Evolutionary conservation across 1,140 invertebrate species (phyloP), one percentile per base, ranked within the genome.

Genomic region (Leptinotarsa undecemlineata): DNA sequence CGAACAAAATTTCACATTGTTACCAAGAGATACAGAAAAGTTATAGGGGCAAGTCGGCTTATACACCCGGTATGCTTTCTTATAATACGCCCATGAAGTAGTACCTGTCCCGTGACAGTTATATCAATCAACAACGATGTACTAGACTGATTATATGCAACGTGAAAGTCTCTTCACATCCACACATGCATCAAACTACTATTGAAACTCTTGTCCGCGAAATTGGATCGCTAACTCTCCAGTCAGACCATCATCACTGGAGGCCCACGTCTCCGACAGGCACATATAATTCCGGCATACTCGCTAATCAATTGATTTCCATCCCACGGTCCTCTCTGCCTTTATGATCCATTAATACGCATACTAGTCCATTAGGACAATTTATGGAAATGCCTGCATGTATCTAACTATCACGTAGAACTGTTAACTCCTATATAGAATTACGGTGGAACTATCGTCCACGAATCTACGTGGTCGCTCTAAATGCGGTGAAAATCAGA

Each of bases 321-420:
- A 19, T 57, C 17, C 51, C 51, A 57, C n/a, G n/a, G 17, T n/a
- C 14, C 51, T 15, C 51, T 57, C 17, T 4, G 51, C 51, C 51
- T 57, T 57, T 57, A 57, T 57, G 15, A 57, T 57, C 51, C 51
- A 57, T 57, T 57, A 57, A 57, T 57, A 57, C 51, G 51, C 51
- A 57, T 57, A 57, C 51, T 57, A 57, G 51, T 57, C 51, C 51
- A 57, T 57, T 57, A 57, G 51, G 51, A 19, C 51, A 57, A 57
- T 57, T 57, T 57, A 57, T 57, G 51, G 51, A 57, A 57, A 57
- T 57, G 51, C 51, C 51, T 57, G n/a, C 51, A 57, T 57, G 51
- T 57, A 57, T 19, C 51, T 57, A 15, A 19, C 15, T 57, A 57
- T 57, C 51, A 57, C 51, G 51, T 57, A 17, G 51, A 57, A 57